Conservation (phyloP, 2,113 vertebrate genomes). For the Ammodytes dubius region DNA sequence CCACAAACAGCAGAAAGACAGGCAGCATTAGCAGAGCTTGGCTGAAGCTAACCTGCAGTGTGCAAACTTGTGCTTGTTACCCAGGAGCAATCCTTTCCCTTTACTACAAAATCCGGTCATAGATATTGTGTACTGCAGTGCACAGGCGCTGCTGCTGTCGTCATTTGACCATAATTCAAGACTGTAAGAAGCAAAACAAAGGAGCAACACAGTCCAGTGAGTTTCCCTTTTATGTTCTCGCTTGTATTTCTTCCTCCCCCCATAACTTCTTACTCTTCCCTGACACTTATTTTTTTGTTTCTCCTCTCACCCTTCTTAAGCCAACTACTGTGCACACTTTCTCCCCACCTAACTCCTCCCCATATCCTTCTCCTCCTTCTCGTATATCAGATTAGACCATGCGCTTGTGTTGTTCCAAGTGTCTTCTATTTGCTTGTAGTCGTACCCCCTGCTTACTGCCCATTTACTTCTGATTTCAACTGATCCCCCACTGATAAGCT, state of each 20-base stretch:
- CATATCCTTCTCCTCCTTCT: slow-evolving; percentile 18
- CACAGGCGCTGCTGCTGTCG: slow-evolving; percentile 19
- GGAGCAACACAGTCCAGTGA: background rate
- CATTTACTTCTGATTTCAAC: slow-evolving; percentile 67
- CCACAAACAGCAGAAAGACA: slow-evolving; percentile 64
- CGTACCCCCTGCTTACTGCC: slow-evolving; percentile 27
- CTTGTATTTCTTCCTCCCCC: background rate
- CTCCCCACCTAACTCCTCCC: too few species aligned
- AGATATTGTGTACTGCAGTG: slow-evolving; percentile 19
- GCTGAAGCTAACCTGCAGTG: slow-evolving; percentile 38
- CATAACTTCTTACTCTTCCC: background rate
- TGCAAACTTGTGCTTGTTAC: slow-evolving; percentile 34
- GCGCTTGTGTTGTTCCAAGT: slow-evolving; percentile 62
- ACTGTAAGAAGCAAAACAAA: slow-evolving; percentile 22
- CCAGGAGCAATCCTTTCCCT: slow-evolving; percentile 42
- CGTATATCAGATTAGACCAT: slow-evolving; percentile 44
- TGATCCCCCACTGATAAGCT: slow-evolving; percentile 64
- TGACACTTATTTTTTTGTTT: slow-evolving; percentile 1
- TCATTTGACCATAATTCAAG: slow-evolving; percentile 30
- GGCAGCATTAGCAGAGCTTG: slow-evolving; percentile 60
- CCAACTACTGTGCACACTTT: background rate
- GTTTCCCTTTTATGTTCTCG: slow-evolving; percentile 8
- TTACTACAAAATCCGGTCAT: slow-evolving; percentile 46
- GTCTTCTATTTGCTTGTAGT: slow-evolving; percentile 64
- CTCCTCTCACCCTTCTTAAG: background rate